Conservation (phyloP, 2,797 vertebrate species). For the Rousettus madagascariensis region DNA sequence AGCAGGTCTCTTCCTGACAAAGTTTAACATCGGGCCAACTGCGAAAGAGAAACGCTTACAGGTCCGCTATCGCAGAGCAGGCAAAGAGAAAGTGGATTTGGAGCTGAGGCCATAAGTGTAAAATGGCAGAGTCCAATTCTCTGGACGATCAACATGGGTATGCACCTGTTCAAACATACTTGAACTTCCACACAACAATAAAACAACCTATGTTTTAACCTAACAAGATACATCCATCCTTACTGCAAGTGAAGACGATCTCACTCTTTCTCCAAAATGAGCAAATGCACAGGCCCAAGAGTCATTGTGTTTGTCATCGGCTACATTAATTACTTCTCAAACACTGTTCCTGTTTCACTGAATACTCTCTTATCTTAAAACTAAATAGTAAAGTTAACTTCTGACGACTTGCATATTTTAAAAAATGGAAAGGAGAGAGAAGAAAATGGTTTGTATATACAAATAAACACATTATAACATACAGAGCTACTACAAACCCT, state of each 20-base stretch:
- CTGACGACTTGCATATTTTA: neutral
- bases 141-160: neutral
- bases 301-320: fast-evolving
- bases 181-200: neutral
- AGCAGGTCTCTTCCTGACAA: neutral
- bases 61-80: fast-evolving
- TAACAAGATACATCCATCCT: neutral
- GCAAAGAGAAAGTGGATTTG: too few species aligned
- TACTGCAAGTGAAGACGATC: neutral
- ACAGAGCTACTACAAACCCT: neutral
- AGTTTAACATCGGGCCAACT: neutral
- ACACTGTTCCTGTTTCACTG: too few species aligned
- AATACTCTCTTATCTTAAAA: neutral
- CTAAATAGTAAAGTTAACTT: neutral
- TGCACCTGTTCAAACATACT: neutral
- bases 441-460: neutral
- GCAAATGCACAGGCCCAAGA: neutral
- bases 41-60: neutral
- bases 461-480: neutral
- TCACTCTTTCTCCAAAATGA: neutral
- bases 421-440: neutral
- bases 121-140: neutral
- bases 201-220: neutral
- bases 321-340: neutral
- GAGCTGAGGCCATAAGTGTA: neutral